A percentile compares a stretch with the other conserved stretches of the same genome.
Evolutionary conservation across 2,797 vertebrate genomes (phyloP).

Genomic region (Channallabes apus): DNA sequence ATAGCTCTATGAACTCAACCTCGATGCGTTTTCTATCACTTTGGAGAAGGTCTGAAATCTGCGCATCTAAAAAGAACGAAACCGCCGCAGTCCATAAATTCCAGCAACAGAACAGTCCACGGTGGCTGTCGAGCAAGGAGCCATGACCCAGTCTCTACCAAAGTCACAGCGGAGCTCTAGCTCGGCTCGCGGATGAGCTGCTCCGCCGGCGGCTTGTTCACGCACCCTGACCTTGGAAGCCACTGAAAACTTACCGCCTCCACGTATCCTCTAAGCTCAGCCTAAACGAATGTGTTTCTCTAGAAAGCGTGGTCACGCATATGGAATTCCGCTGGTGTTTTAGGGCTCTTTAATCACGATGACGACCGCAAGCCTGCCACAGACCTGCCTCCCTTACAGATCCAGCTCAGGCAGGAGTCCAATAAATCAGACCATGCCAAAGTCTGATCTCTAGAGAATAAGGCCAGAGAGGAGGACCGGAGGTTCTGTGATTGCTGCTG

Average conservation of each 20-base stretch:
- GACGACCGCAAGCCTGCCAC: conserved; percentile 39
- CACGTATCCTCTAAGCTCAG: conserved; percentile 31
- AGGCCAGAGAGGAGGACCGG: not conserved
- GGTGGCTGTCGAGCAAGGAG: not conserved
- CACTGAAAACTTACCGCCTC: conserved; percentile 20
- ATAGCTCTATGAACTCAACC: not conserved
- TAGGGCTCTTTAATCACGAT: conserved; percentile 47
- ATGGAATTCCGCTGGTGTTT: conserved; percentile 50
- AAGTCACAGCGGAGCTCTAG: not conserved
- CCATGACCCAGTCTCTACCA: not conserved
- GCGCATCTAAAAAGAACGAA: conserved; percentile 3
- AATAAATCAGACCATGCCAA: conserved; percentile 26
- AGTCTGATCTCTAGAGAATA: conserved; percentile 30
- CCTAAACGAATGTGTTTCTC: conserved; percentile 34
- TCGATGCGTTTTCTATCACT: not conserved
- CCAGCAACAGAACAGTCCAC: not conserved
- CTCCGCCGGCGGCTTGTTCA: conserved; percentile 22
- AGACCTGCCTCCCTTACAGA: conserved; percentile 41
- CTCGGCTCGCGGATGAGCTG: not conserved
- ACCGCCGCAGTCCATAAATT: conserved; percentile 13
- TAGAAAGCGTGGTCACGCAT: conserved; percentile 34
- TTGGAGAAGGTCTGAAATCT: conserved; percentile 17
- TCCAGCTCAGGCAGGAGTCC: conserved; percentile 11
- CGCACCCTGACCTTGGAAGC: conserved; percentile 36
- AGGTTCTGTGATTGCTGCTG: conserved; percentile 1